These are phyloP conservation scores for Gadus macrocephalus DNA, from an alignment of 2,113 vertebrate genomes.

Conservation along the genomic window DNA sequence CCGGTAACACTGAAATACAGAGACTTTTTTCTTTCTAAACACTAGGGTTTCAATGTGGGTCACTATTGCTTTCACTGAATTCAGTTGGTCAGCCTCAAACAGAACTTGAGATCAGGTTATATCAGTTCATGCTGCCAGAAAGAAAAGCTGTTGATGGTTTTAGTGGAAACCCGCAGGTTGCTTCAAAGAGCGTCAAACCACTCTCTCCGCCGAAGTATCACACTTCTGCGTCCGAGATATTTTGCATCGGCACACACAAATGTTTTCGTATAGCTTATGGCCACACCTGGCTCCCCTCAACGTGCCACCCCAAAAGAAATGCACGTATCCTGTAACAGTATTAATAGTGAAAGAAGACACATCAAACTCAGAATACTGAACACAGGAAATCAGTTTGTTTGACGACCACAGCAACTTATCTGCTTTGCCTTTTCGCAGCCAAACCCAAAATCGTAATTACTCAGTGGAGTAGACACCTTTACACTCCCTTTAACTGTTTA, in stretches of 20 bases:
- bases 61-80: background rate
- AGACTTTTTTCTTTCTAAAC: background rate
- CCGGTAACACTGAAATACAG: background rate
- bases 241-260: constrained; percentile 46
- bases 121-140: constrained; percentile 52
- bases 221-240: constrained; percentile 9
- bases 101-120: constrained; percentile 40
- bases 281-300: constrained; percentile 49
- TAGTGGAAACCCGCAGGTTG: constrained; percentile 59
- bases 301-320: constrained; percentile 48
- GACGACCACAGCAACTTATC: constrained; percentile 49
- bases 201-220: constrained; percentile 57
- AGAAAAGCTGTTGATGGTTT: constrained; percentile 60
- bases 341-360: constrained; percentile 63
- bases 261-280: constrained; percentile 10
- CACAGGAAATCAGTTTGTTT: constrained; percentile 63
- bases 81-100: too few species aligned
- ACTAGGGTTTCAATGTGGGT: background rate
- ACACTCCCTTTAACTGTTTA: constrained; percentile 61
- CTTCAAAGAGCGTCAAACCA: constrained; percentile 49
- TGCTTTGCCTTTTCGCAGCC: constrained; percentile 44
- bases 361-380: constrained; percentile 47
- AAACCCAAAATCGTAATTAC: constrained; percentile 68
- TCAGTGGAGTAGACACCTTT: constrained; percentile 66
- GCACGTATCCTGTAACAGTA: constrained; percentile 51